These are phyloP conservation scores for Agapornis roseicollis DNA, from an alignment of 2,113 vertebrate species.

Conservation along the genomic window DNA sequence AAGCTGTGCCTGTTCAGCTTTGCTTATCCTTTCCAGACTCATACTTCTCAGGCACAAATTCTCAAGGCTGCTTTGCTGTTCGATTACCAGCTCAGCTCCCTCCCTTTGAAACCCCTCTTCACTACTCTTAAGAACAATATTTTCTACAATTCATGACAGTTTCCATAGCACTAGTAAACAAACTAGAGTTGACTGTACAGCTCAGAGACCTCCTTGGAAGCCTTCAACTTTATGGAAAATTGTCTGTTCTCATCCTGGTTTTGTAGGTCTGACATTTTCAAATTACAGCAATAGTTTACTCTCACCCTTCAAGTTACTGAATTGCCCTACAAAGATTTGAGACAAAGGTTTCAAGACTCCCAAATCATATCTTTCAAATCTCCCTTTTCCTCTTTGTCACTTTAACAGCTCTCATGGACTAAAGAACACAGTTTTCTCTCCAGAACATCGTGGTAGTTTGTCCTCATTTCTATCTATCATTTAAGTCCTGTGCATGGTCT, in stretches of 20 bases:
- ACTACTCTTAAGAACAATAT: neutral
- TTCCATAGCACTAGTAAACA: slow-evolving; percentile 31
- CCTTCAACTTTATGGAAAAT: neutral
- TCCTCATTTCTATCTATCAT: neutral
- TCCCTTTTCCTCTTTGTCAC: neutral
- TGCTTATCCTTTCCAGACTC: neutral
- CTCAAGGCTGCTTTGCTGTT: neutral
- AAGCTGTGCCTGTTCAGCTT: neutral
- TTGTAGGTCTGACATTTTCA: neutral
- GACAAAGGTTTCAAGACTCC: neutral
- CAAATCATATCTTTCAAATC: neutral
- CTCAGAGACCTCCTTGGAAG: neutral
- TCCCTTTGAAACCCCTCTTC: neutral
- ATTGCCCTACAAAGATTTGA: neutral
- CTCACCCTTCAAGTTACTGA: neutral
- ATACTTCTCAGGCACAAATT: neutral
- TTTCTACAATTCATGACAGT: neutral
- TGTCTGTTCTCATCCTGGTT: neutral
- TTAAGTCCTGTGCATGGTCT: fast-evolving
- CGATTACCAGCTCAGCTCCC: neutral
- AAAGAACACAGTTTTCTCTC: neutral
- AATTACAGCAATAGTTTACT: neutral
- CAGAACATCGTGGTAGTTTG: neutral
- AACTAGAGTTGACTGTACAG: neutral
- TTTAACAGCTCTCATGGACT: neutral